Conservation (phyloP, 2,797 vertebrate species). For the Lophius americanus region DNA sequence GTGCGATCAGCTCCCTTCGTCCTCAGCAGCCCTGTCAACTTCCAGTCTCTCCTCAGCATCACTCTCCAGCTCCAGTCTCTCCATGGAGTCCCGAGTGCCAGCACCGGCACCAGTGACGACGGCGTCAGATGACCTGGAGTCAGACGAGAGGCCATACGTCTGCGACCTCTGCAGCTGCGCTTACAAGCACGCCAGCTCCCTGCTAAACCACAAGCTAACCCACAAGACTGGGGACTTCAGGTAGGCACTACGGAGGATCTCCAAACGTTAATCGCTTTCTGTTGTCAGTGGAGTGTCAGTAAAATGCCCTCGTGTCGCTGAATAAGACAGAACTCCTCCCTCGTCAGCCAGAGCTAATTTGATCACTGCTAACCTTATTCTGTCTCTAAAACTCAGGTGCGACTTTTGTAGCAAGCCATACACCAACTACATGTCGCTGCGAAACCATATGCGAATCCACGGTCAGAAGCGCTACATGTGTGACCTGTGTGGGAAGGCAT, state of each 20-base stretch:
- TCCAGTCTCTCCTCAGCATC: constrained; percentile 71
- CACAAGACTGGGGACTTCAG: constrained; percentile 85
- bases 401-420: constrained; percentile 81
- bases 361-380: background rate
- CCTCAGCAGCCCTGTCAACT: constrained; percentile 66
- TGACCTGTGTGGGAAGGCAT: constrained; percentile 77
- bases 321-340: background rate
- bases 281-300: background rate
- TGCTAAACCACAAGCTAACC: constrained; percentile 88
- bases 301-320: background rate
- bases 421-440: constrained; percentile 80
- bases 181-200: constrained; percentile 87
- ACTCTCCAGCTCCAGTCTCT: constrained; percentile 72
- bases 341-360: too few relatives aligned
- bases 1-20: constrained; percentile 76
- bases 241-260: constrained; percentile 46
- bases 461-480: constrained; percentile 80
- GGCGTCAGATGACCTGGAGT: constrained; percentile 71
- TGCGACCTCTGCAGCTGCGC: constrained; percentile 87
- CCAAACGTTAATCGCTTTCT: background rate
- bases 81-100: constrained; percentile 67
- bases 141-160: constrained; percentile 81
- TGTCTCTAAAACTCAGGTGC: constrained; percentile 53
- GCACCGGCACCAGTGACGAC: constrained; percentile 27
- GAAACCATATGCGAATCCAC: constrained; percentile 80